Conservation (phyloP, 2,113 vertebrate genomes). For the Pachypanchax playfairii region DNA sequence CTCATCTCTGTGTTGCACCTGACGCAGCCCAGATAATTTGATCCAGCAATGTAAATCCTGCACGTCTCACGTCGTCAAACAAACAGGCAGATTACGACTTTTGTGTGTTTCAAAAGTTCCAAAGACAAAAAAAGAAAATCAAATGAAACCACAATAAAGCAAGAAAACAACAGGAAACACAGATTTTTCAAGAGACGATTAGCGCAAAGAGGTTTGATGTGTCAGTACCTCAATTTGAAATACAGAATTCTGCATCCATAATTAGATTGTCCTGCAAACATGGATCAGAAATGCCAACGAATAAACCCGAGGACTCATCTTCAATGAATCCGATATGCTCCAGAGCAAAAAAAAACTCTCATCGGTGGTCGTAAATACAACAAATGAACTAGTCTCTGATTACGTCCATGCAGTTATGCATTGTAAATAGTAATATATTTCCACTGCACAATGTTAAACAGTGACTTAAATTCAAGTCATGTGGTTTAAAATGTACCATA, state of each 20-base stretch:
- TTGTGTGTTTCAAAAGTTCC: constrained; percentile 39
- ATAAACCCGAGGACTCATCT: constrained; percentile 5
- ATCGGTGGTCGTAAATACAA: constrained; percentile 29
- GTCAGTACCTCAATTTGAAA: constrained; percentile 10
- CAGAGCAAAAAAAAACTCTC: constrained; percentile 25
- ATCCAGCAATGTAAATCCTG: constrained; percentile 71
- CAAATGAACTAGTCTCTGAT: constrained; percentile 9
- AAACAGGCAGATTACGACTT: constrained; percentile 41
- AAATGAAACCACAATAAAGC: constrained; percentile 9
- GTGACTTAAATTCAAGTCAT: constrained; percentile 60
- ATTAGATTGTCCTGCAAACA: constrained; percentile 3
- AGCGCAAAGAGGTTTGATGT: constrained; percentile 1
- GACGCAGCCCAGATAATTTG: constrained; percentile 24
- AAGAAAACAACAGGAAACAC: constrained; percentile 27
- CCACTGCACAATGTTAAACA: constrained; percentile 59
- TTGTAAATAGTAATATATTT: constrained; percentile 74
- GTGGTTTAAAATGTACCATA: constrained; percentile 66
- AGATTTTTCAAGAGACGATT: constrained; percentile 14
- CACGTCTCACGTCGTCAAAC: constrained; percentile 65
- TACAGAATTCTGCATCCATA: constrained; percentile 9
- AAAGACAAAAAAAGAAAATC: constrained; percentile 29
- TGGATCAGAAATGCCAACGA: constrained; percentile 10
- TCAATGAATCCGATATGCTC: constrained; percentile 12
- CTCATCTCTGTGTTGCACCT: constrained; percentile 21
- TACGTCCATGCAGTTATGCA: constrained; percentile 50